A percentile compares a stretch with the other conserved stretches of the same genome.
Conservation (phyloP, 1,140 invertebrate species). For the Mya arenaria region DNA sequence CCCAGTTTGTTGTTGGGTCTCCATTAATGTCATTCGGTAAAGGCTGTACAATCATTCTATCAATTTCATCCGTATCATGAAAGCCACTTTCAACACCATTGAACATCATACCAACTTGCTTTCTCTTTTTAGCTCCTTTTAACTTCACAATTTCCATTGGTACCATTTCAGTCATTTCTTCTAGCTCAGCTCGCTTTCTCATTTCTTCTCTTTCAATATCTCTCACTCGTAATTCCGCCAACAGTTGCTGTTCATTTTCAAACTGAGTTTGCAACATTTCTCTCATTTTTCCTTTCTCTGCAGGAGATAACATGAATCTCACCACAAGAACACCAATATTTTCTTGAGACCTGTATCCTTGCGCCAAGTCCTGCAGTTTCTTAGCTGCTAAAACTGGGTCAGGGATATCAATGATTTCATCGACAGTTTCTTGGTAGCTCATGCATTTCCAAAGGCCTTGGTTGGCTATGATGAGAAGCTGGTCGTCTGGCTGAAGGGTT, state of each 20-base stretch:
- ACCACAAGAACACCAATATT: conserved; percentile 80
- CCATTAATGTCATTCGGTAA: background rate
- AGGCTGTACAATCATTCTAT: conserved; percentile 29
- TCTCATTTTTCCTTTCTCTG: conserved; percentile 66
- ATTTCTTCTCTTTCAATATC: conserved; percentile 62
- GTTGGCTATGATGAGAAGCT: conserved; percentile 80
- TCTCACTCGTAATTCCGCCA: conserved; percentile 61
- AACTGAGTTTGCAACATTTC: conserved; percentile 65
- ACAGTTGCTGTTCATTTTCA: conserved; percentile 67
- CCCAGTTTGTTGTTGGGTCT: conserved; percentile 63
- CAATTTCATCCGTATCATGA: background rate
- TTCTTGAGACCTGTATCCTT: conserved; percentile 79
- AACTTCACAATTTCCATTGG: conserved; percentile 72
- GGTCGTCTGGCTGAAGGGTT: conserved; percentile 73
- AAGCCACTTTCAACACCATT: background rate
- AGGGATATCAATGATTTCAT: conserved; percentile 73
- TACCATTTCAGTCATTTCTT: conserved; percentile 58
- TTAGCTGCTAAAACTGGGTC: conserved; percentile 81
- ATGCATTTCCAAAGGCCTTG: conserved; percentile 78
- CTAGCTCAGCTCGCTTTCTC: conserved; percentile 63
- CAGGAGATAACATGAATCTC: conserved; percentile 66
- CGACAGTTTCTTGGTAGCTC: conserved; percentile 77
- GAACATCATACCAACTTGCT: conserved; percentile 57
- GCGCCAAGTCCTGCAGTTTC: conserved; percentile 79
- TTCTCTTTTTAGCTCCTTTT: conserved; percentile 63